Base-by-base conservation (phyloP, 2,113 vertebrate species). In the Takifugu bimaculatus region DNA sequence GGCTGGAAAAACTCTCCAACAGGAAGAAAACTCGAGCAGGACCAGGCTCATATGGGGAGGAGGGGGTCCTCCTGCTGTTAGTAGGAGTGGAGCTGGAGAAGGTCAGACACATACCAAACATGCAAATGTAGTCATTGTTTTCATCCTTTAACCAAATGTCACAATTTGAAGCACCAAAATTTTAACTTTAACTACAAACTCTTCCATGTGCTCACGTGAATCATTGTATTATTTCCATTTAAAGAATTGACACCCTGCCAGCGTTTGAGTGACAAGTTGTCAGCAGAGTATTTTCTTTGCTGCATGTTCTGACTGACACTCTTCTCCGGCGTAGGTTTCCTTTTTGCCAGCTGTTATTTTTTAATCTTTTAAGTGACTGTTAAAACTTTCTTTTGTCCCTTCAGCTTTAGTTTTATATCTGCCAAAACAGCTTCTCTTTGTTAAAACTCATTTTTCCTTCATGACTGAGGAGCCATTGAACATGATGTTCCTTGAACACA, bases 341-440 rank as follows among this genome's bases (percentile, higher is more conserved):
- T 42, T 14, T 70, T 53, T 68, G 57, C 57, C 45, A 13, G 42
- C 28, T 20, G 13, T 68, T 63, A 56, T 71, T 80, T 50, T 67
- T 62, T 57, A 15, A 44, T 76, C 48, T 76, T 67, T 76, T 52
- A 56, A 55, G 50, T 74, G 67, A 45, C 62, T 29, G 58, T 69
- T 70, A 62, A 65, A 74, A 60, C 49, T 77, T 74, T 66, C 43
- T 77, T 75, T 72, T 58, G 57, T n/a, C 27, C 45, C 72, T 75
- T 64, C 10, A 57, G 42, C 43, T 35, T 42, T 29, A 6, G 49
- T 60, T 39, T 51, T 55, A 47, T 55, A 7, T 25, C 50, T 10
- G 39, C 45, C 58, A 35, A 49, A 9, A 74, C 47, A 60, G 64
- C 2, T 65, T 64, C 65, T 50, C 59, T 78, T 72, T 53, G 43